Evolutionary conservation across 2,888 invertebrate genomes (phyloP), one percentile per base, ranked within the genome.

Genomic region (Drymonia ruficornis): DNA sequence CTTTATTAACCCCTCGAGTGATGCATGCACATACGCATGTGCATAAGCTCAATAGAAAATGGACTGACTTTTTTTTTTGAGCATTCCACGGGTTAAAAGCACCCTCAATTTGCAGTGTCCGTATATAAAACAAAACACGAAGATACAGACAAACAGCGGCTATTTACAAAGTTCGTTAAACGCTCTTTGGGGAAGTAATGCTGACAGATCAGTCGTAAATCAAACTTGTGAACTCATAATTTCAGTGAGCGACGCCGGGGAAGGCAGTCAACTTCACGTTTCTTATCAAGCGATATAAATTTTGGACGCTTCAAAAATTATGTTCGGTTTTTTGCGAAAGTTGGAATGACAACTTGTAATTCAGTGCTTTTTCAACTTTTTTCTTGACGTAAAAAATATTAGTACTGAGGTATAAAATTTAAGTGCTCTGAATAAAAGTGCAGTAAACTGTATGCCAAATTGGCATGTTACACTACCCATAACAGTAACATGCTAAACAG

Each of bases 171-270:
- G 34, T 18, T 18, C 11, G 16, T 34, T 47, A 18, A 31, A 47
- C 34, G 18, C 29, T 34, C 34, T 47, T 47, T n/a, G 47, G 47
- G 31, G 18, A 34, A 47, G 47, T 47, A 47, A 31, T 34, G 9
- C 18, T 16, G 34, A 2, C 7, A 18, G 16, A 47, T 34, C 47
- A 18, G 11, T 13, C 47, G 13, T 47, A 47, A 47, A 47, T 47
- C 47, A 47, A 47, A 47, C 28, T 31, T 18, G 34, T 13, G 16
- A 47, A 31, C 47, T 47, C 47, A 47, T 47, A 47, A 47, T 34
- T 47, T 34, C 9, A 18, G 34, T 13, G 47, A 34, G 47, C 13
- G 18, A 47, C 16, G 7, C 13, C 47, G 15, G 12, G 18, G 47
- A 18, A 16, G 47, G 34, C 12, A 18, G 34, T 18, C 6, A 34